Conservation (phyloP, 2,113 vertebrate genomes). For the Tyto alba region DNA sequence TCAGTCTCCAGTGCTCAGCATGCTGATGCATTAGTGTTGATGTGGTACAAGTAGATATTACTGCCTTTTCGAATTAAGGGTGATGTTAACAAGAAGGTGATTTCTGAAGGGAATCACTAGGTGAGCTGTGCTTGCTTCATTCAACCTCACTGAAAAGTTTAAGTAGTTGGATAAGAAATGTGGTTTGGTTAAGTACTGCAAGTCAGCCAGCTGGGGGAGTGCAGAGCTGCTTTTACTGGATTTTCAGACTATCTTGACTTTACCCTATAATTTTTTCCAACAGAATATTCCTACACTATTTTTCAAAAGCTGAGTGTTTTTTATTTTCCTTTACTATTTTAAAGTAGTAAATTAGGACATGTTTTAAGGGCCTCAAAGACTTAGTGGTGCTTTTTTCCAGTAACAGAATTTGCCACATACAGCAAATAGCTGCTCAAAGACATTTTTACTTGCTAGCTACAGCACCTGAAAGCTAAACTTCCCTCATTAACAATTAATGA, state of each 20-base stretch:
- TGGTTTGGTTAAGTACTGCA: neutral
- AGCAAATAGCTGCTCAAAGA: neutral
- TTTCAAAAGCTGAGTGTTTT: neutral
- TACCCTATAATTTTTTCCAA: neutral
- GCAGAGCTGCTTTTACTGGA: neutral
- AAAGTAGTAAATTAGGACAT: neutral
- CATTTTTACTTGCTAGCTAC: neutral
- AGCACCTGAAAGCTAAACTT: neutral
- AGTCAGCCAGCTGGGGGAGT: neutral
- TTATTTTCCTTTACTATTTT: neutral
- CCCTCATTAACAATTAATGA: constrained; percentile 8
- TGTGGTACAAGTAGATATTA: neutral
- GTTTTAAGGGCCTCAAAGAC: neutral
- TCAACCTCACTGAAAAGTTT: neutral
- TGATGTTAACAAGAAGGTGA: neutral
- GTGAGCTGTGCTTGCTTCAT: neutral
- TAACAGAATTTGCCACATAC: neutral
- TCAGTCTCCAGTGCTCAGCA: no score
- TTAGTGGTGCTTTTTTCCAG: neutral
- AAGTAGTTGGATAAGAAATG: neutral
- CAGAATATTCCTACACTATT: neutral
- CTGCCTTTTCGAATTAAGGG: neutral
- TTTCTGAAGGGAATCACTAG: neutral
- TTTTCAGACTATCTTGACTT: neutral
- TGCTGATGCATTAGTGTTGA: neutral